Evolutionary conservation across 2,888 invertebrate species (phyloP).

Genomic region (Eudasyphora cyanicolor): DNA sequence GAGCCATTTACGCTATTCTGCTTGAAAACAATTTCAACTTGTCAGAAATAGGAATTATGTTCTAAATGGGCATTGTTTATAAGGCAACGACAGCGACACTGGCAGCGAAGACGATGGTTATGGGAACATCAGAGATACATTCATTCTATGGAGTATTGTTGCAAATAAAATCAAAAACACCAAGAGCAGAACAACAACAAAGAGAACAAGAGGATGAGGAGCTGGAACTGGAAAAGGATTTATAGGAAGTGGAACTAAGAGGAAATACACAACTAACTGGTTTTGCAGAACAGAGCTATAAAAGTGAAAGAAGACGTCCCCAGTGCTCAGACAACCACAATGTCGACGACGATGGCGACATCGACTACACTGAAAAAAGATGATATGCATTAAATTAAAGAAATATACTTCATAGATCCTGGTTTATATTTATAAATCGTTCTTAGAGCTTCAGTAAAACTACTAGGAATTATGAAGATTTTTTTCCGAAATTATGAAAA

Average conservation of each 20-base stretch:
- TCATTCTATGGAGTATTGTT: constrained; percentile 21
- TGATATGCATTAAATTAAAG: too few species aligned
- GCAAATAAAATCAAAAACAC: constrained; percentile 29
- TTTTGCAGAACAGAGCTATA: constrained; percentile 44
- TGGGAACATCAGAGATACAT: constrained; percentile 29
- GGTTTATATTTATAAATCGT: too few species aligned
- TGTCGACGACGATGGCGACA: constrained; percentile 5
- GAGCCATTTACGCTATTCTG: constrained; percentile 35
- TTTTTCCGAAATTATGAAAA: too few species aligned
- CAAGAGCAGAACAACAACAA: constrained; percentile 1
- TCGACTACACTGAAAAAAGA: too few species aligned
- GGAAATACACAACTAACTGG: constrained; percentile 34
- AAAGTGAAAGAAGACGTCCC: constrained; percentile 51
- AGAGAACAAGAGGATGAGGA: constrained; percentile 5
- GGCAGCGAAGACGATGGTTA: constrained; percentile 21
- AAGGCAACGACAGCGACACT: constrained; percentile 29
- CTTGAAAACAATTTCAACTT: constrained; percentile 46
- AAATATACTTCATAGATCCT: too few species aligned
- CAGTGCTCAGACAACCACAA: constrained; percentile 22
- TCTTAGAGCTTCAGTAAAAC: too few species aligned
- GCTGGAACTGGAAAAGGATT: too few species aligned
- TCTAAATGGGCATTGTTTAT: constrained; percentile 65
- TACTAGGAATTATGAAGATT: too few species aligned
- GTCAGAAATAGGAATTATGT: constrained; percentile 52
- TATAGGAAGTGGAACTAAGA: too few species aligned